Base-by-base conservation (phyloP, 2,888 invertebrate genomes). In the Lysandra coridon region DNA sequence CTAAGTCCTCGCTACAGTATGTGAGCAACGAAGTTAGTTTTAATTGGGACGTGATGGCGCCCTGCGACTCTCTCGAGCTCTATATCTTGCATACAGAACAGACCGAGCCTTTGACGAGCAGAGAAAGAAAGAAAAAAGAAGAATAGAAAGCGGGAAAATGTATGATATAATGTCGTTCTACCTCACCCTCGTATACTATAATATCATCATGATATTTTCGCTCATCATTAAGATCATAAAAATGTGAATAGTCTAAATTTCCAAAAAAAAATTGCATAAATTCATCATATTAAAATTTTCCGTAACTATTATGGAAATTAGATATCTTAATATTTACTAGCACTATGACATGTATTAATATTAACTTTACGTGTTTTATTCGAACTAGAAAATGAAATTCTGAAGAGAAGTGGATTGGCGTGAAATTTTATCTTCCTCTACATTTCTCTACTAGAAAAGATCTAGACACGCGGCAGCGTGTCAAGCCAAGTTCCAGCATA, bases 41-140 rank as follows among this genome's bases (percentile, higher is more conserved):
- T 92, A 92, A 92, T 91, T 91, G 91, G 90, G 89, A 88, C 87
- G 88, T 87, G 88, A 87, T 87, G 86, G 88, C 88, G 88, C 88
- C 90, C 88, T 86, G 87, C 86, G 90, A 90, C 85, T 83, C 87
- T 91, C 90, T 91, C 90, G 89, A 91, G 90, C 82, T 82, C 87
- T 90, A 84, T 88, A 87, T 86, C 87, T 88, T 86, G 91, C 90
- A 91, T 92, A 90, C 90, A 85, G 83, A 89, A 62, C 23, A 62
- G 6, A n/a, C 23, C 17, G 1, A 23, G 62, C n/a, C 62, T 62
- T 62, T 7, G 37, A 73, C 33, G 33, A 14, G 73, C 6, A 73
- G 12, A 17, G 14, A 2, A 53, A 53, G 14, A 14, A 12, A 4
- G 17, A 53, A 14, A 53, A 53, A 53, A 53, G 14, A 53, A 53